These are phyloP conservation scores for Plemyria rubiginata DNA, from an alignment of 2,888 invertebrate genomes.

Conservation along the genomic window DNA sequence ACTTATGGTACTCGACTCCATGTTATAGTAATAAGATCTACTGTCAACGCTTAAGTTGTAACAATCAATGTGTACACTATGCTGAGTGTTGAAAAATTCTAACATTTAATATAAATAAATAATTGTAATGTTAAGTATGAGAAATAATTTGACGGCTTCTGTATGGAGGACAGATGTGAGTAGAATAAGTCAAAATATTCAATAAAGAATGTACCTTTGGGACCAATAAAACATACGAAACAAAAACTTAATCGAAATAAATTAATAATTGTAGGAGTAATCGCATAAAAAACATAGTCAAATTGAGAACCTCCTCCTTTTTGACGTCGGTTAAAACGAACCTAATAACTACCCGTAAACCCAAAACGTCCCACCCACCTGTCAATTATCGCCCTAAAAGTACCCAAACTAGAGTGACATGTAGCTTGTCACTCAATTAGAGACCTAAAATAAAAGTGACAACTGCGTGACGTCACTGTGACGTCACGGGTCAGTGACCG, in stretches of 20 bases:
- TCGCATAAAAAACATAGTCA: too few species aligned
- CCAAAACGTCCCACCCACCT: neutral
- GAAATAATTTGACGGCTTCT: neutral
- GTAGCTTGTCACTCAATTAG: constrained; percentile 27
- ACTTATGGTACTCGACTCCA: constrained; percentile 3
- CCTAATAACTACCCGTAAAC: neutral
- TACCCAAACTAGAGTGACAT: constrained; percentile 17
- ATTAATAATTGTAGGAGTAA: too few species aligned
- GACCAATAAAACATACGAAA: too few species aligned
- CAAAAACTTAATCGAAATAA: too few species aligned
- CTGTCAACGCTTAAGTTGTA: constrained; percentile 15
- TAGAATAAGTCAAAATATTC: too few species aligned
- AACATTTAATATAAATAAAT: neutral
- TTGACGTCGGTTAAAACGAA: too few species aligned
- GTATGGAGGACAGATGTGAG: neutral
- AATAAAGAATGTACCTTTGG: too few species aligned
- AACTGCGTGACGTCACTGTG: constrained; percentile 63
- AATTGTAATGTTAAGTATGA: neutral
- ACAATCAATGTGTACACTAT: neutral
- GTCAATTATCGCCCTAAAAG: constrained; percentile 6
- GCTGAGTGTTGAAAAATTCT: constrained; percentile 7
- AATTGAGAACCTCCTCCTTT: too few species aligned
- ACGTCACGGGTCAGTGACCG: constrained; percentile 67
- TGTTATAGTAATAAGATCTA: constrained; percentile 1
- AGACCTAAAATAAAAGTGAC: constrained; percentile 69